Conservation (phyloP, 53 echinoderm and acorn worm species). For the Holothuria scabra region DNA sequence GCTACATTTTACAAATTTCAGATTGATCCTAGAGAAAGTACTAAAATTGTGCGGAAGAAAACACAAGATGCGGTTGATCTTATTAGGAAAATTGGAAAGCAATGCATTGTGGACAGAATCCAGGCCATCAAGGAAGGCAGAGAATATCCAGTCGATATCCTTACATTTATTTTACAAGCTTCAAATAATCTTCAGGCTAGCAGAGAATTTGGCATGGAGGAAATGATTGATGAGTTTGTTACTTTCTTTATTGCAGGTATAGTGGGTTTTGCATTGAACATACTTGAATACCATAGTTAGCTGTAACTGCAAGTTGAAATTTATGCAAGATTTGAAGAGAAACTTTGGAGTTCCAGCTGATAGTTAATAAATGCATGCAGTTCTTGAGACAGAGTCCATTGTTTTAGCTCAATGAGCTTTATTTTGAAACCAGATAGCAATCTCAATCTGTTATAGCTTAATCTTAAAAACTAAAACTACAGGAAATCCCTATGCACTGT, state of each 20-base stretch:
- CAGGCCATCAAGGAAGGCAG: constrained; percentile 19
- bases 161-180: constrained; percentile 50
- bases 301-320: neutral
- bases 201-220: constrained; percentile 35
- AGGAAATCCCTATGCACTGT: too few relatives aligned
- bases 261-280: neutral
- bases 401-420: too few relatives aligned
- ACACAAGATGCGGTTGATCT: constrained; percentile 47
- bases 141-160: constrained; percentile 45
- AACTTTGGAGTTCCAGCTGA: too few relatives aligned
- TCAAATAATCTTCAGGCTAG: neutral
- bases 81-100: constrained; percentile 46
- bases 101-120: constrained; percentile 55
- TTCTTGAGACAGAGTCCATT: too few relatives aligned
- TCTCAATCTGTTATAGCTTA: too few relatives aligned
- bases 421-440: too few relatives aligned
- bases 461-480: too few relatives aligned
- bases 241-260: constrained; percentile 43
- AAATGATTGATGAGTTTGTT: constrained; percentile 58
- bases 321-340: neutral
- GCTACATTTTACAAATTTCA: neutral
- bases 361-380: too few relatives aligned
- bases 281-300: too few relatives aligned
- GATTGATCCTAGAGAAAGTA: constrained; percentile 9
- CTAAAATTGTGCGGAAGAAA: neutral